Evolutionary conservation across 2,888 invertebrate genomes (phyloP), one percentile per base, ranked within the genome.

Genomic region (Agrochola lota): DNA sequence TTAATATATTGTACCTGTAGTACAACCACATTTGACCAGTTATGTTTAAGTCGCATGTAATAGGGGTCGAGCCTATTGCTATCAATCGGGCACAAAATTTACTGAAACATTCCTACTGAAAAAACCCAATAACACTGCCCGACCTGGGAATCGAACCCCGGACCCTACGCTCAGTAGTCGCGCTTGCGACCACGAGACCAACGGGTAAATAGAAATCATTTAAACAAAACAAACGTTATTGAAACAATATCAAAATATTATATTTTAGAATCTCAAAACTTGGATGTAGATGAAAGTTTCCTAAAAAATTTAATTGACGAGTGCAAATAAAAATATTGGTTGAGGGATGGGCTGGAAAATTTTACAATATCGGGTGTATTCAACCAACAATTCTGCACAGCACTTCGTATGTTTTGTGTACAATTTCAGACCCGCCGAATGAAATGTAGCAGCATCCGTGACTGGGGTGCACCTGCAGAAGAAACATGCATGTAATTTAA

Each of bases 371-470:
- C 8, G 26, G 30, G 63, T 74, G 6, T 17, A 17, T 76, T 88
- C 63, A 88, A 68, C 89, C 85, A 43, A 88, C 84, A 66, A 92
- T 87, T 88, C 89, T 92, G 87, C 96, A 96, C 0, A 96, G 91
- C 6, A 96, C 95, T 90, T 96, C 96, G 80, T 96, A 96, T n/a
- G 87, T 86, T 81, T 92, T 95, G 88, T 92, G 92, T 1, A 92
- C 57, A 35, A 94, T 83, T 89, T 96, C 96, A 49, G 88, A 80
- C 23, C 96, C 96, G n/a, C 93, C 91, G 70, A 93, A 96, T 3
- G 94, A 94, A 80, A 96, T 95, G 87, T 96, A 96, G 77, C 93
- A 92, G 79, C 95, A 95, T 57, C 94, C 93, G 86, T 96, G 95
- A 68, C 94, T 95, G 7, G 95, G 94, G 76, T 96, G 96, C 23